A percentile compares a stretch with the other conserved stretches of the same genome.
phyloP scores from a whole-genome alignment of 2,888 invertebrate species.

The Arrhopalites spinosus region DNA sequence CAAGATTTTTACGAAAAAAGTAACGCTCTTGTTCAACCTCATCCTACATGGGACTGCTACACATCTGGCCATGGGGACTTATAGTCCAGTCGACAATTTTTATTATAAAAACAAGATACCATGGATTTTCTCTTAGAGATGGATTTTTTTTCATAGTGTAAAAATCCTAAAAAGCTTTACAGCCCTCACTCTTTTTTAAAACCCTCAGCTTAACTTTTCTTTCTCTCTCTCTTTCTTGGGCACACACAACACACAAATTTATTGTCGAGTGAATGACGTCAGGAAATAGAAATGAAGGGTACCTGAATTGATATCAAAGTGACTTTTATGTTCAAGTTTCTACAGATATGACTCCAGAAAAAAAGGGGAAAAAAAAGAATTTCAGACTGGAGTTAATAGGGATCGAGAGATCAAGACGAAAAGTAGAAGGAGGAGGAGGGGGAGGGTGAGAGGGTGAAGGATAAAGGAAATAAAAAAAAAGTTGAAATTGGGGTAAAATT shows the following conservation, averaged over 20 bases:
- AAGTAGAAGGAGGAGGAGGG: not conserved
- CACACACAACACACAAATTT: too few relatives aligned
- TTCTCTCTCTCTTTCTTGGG: too few relatives aligned
- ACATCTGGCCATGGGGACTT: not conserved
- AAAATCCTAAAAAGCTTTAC: too few relatives aligned
- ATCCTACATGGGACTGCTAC: not conserved
- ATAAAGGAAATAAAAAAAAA: not conserved
- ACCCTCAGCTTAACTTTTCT: too few relatives aligned
- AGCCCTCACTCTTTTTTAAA: too few relatives aligned
- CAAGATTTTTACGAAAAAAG: conserved; percentile 27
- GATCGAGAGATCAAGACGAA: too few relatives aligned
- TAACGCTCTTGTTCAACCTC: conserved; percentile 13
- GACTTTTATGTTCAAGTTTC: too few relatives aligned
- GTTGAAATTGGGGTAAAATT: conserved; percentile 35
- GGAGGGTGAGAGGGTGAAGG: not conserved
- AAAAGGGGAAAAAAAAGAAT: too few relatives aligned
- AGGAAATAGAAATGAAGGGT: not conserved
- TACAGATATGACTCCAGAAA: not conserved
- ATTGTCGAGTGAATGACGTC: too few relatives aligned
- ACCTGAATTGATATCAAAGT: too few relatives aligned
- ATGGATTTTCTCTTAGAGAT: not conserved
- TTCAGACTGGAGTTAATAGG: too few relatives aligned
- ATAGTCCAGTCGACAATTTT: not conserved
- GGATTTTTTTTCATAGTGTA: not conserved
- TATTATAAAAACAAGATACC: not conserved